Evolutionary conservation across 2,113 vertebrate genomes (phyloP), one percentile per base, ranked within the genome.

Genomic region (Tonatia bakeri): DNA sequence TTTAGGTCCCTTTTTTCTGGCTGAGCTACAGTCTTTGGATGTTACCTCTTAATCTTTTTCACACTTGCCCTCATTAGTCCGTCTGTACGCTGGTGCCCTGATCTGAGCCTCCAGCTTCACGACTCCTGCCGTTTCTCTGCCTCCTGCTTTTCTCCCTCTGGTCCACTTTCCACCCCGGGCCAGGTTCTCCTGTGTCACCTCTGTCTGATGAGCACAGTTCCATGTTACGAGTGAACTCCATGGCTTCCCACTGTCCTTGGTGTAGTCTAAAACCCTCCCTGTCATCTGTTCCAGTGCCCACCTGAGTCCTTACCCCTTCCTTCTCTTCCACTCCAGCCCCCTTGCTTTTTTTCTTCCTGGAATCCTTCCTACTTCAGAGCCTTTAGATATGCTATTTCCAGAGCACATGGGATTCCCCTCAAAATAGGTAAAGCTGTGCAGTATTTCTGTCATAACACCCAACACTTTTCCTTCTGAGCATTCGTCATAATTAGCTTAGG

Each of bases 71-170:
- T 79, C 40, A 13, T n/a, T 36, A n/a, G 72, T 64, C 19, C 19
- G 2, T 4, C n/a, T 31, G 1, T 7, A 24, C 0, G 10, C 47
- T 14, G 4, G 17, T 5, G 14, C 45, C n/a, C 45, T 52, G 52
- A n/a, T 50, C 64, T 0, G 15, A 36, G 14, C 59, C 33, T 69
- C 45, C 22, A 1, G n/a, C 82, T 50, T 64, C 31, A 22, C 0
- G 52, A 64, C 1, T 38, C 36, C 76, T 80, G n/a, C 52, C 14
- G 1, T 67, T 38, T 59, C 54, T 38, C 59, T 19, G 33, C 40
- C 40, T 67, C 47, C 56, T 28, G 11, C 22, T 28, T 31, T 77
- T 1, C 45, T n/a, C 24, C 45, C 52, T 73, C 0, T 24, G 20
- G 69, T 36, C 8, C 24, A 0, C 6, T 40, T 12, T n/a, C 70